These are phyloP conservation scores for Odocoileus hemionus DNA, from an alignment of 2,113 vertebrate genomes.

Conservation along the genomic window DNA sequence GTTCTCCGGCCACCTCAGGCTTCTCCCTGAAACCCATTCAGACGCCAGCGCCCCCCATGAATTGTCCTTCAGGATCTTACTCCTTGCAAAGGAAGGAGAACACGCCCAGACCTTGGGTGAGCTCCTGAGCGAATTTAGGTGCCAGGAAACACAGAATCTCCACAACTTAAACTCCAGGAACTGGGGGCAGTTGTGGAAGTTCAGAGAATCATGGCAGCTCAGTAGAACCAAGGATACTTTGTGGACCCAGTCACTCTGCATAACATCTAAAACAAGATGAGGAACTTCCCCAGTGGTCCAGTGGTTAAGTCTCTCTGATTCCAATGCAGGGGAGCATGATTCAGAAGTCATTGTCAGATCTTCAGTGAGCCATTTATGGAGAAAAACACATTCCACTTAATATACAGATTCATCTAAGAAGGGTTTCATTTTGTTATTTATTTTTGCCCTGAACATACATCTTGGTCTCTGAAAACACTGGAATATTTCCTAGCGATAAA, in stretches of 20 bases:
- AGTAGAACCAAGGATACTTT: neutral
- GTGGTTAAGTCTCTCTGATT: neutral
- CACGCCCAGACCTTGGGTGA: accelerated
- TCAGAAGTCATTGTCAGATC: neutral
- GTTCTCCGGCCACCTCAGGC: accelerated
- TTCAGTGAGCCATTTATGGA: neutral
- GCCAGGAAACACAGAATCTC: too few species aligned
- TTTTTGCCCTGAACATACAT: neutral
- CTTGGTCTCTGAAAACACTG: neutral
- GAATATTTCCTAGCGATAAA: neutral
- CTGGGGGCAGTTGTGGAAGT: neutral
- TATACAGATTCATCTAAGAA: neutral
- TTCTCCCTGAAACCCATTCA: accelerated
- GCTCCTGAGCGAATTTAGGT: neutral
- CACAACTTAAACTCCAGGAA: too few species aligned
- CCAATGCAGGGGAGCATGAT: neutral
- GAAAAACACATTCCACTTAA: neutral
- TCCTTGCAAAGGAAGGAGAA: neutral
- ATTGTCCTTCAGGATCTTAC: too few species aligned
- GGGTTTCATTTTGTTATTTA: neutral
- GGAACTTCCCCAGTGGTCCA: neutral
- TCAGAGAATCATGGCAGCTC: neutral
- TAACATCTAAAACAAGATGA: neutral
- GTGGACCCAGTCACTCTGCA: neutral
- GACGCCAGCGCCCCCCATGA: neutral